These are phyloP conservation scores for Steinernema khuongi DNA, from an alignment of 1,140 invertebrate species.

Conservation along the genomic window DNA sequence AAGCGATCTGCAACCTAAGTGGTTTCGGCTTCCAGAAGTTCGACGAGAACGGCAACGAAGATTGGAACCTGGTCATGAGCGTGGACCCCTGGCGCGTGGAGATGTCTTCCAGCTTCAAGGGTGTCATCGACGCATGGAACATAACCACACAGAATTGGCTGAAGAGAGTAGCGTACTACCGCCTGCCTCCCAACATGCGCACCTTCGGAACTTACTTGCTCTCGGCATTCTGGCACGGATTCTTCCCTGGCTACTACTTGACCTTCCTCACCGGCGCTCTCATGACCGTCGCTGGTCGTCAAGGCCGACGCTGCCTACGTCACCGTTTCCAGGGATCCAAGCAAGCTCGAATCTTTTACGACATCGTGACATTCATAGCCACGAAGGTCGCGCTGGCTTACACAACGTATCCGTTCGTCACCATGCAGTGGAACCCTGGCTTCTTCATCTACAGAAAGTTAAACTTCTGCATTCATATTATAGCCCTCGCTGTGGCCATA, in stretches of 20 bases:
- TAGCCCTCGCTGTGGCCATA: slow-evolving; percentile 27
- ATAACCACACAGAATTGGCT: slow-evolving; percentile 84
- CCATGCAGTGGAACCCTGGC: slow-evolving; percentile 33
- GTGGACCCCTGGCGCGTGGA: slow-evolving; percentile 82
- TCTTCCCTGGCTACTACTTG: slow-evolving; percentile 73
- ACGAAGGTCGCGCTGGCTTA: slow-evolving; percentile 79
- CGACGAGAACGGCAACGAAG: slow-evolving; percentile 67
- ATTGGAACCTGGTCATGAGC: slow-evolving; percentile 84
- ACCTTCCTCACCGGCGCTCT: slow-evolving; percentile 82
- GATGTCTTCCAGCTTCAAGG: slow-evolving; percentile 39
- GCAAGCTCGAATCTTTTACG: slow-evolving; percentile 70
- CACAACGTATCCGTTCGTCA: slow-evolving; percentile 77
- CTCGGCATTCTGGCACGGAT: slow-evolving; percentile 88
- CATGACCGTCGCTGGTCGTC: slow-evolving; percentile 76
- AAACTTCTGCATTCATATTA: slow-evolving; percentile 32
- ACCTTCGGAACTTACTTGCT: slow-evolving; percentile 72
- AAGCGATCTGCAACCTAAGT: slow-evolving; percentile 85
- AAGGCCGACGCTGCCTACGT: slow-evolving; percentile 71
- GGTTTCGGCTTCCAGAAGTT: slow-evolving; percentile 66
- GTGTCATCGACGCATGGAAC: slow-evolving; percentile 78
- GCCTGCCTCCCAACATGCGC: slow-evolving; percentile 65
- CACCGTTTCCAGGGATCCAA: slow-evolving; percentile 70
- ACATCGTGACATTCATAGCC: slow-evolving; percentile 70
- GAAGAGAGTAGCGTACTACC: slow-evolving; percentile 76
- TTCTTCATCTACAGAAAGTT: slow-evolving; percentile 27